Base-by-base conservation (phyloP, 1,140 invertebrate genomes). In the Melipona quadrifasciata region DNA sequence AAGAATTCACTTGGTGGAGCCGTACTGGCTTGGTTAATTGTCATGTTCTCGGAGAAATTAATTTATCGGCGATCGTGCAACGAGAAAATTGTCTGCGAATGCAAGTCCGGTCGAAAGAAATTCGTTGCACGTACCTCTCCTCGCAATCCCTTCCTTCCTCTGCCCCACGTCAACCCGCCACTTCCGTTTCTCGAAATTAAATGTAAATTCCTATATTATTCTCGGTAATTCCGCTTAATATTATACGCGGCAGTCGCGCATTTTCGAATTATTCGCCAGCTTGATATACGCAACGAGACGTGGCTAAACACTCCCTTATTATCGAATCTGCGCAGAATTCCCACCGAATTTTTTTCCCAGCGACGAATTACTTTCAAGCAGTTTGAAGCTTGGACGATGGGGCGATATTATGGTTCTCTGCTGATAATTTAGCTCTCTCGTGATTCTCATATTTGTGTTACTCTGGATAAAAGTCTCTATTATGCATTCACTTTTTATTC, bases 181-280 rank as follows among this genome's bases (percentile, higher is more conserved):
- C 0, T 71, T 51, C 14, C 70, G 21, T 75, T 82, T 72, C 71
- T 21, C 39, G 80, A 65, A 82, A 82, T 82, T 75, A 82, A 82
- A 82, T 82, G 80, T 82, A 82, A 82, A 82, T 82, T 82, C 71
- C 80, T 74, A 55, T 75, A 75, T 75, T 82, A 75, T 65, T 67
- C 80, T 24, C 47, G 55, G 47, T 61, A 75, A 82, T 82, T 65
- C 34, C 58, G 21, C 58, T 64, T 39, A 39, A 73, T 39, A 34
- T 17, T 58, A 31, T 16, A 2, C 47, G 39, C 24, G 24, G 1
- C 14, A 11, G 16, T 17, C 24, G 67, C 19, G 68, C 8, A 47
- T 12, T 19, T 27, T 65, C 80, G 51, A 82, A 82, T 82, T 82
- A 76, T 82, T 67, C 61, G 24, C 27, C 19, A 34, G 19, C 27